Evolutionary conservation across 2,113 vertebrate species (phyloP), one percentile per base, ranked within the genome.

Genomic region (Notiomystis cincta): DNA sequence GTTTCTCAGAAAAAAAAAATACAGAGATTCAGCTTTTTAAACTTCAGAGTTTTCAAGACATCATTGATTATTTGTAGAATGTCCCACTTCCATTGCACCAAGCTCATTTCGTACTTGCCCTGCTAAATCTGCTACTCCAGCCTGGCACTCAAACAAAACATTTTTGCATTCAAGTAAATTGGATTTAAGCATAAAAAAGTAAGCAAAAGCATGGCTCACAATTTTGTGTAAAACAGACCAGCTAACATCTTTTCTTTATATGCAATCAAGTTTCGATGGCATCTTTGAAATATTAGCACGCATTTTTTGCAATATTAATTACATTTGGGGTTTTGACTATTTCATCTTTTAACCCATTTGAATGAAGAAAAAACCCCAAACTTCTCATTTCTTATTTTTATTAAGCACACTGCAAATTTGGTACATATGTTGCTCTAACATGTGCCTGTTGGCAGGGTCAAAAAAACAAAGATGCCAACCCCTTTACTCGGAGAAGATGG

Each of bases 401-500:
- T 87, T 77, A 87, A 95, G 90, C 79, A 82, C 45, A 48, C 83
- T 91, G 81, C 56, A 94, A 94, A 93, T 95, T 84, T 95, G 82
- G 82, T 92, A 95, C 95, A 94, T 85, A 75, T 85, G 83, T 85
- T 93, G 76, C 69, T 94, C 90, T 92, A 92, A 69, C 50, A 35
- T 54, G 65, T 89, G 95, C 88, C 72, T 94, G 80, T 61, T 83
- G 85, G 78, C 73, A 94, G 64, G 76, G 80, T 54, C 2, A 11
- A 79, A 94, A 85, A 93, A 93, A 70, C 64, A 90, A 94, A 95
- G 84, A 94, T 95, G 89, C 92, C 84, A 89, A 81, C 45, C 70
- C 38, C 87, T 88, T 79, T 82, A 75, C 65, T 78, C 65, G n/a
- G 44, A 90, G 64, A 44, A 86, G 45, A 51, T 64, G 64, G 56